Evolutionary conservation across 1,140 invertebrate species (phyloP).

Genomic region (Pemphigus obesinymphae): DNA sequence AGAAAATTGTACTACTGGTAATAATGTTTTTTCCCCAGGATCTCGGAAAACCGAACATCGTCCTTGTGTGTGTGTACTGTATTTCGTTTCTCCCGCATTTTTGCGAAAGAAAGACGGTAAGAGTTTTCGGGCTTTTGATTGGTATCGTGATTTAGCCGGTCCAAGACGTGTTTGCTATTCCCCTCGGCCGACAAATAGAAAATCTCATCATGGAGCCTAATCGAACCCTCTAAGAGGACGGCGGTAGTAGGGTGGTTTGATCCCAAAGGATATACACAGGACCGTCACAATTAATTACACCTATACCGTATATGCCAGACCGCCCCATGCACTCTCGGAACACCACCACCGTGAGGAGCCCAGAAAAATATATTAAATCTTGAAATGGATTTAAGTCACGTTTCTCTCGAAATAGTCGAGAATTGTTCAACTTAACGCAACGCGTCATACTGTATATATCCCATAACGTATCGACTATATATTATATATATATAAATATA

Average conservation of each 20-base stretch:
- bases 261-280: slow-evolving; percentile 6
- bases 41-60: too few species aligned
- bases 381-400: slow-evolving; percentile 36
- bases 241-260: background rate
- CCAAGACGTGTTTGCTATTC: background rate
- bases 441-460: background rate
- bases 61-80: background rate
- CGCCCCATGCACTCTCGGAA: background rate
- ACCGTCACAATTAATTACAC: slow-evolving; percentile 37
- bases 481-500: background rate
- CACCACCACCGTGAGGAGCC: too few species aligned
- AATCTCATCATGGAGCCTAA: slow-evolving; percentile 26
- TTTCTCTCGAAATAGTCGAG: background rate
- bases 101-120: background rate
- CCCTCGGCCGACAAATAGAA: slow-evolving; percentile 3
- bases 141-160: slow-evolving; percentile 10
- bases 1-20: too few species aligned
- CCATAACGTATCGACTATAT: background rate
- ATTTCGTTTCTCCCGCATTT: background rate
- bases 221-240: background rate
- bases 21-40: too few species aligned
- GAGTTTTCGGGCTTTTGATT: slow-evolving; percentile 8
- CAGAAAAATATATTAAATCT: slow-evolving; percentile 31
- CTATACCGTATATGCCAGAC: background rate
- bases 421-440: slow-evolving; percentile 34